Percentiles rank a stretch among this genome's conserved stretches.
These are phyloP conservation scores for Orientallactaga bullata DNA, from an alignment of 2,113 vertebrate species.

Conservation along the genomic window DNA sequence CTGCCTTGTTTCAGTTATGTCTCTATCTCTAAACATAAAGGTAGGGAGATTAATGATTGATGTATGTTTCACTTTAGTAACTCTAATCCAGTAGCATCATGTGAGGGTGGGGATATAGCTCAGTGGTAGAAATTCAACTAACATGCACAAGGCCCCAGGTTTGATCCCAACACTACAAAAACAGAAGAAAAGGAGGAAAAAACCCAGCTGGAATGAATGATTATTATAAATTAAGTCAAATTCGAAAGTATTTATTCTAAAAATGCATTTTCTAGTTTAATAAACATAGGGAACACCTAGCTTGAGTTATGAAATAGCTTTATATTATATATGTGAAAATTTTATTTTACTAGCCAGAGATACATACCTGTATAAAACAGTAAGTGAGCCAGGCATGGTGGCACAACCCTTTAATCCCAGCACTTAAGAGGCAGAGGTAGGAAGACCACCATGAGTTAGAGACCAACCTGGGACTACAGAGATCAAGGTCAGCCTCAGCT, in stretches of 20 bases:
- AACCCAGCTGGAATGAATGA: not conserved
- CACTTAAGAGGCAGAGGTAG: too few species aligned
- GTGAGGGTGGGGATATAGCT: too few species aligned
- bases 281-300: conserved; percentile 15
- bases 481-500: too few species aligned
- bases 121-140: too few species aligned
- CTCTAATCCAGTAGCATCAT: not conserved
- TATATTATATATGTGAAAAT: conserved; percentile 29
- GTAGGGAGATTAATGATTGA: not conserved
- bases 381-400: too few species aligned
- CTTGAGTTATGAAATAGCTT: not conserved
- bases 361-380: not conserved
- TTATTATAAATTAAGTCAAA: conserved; percentile 45
- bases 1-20: not conserved
- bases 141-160: not conserved
- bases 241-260: conserved; percentile 51
- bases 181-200: not conserved
- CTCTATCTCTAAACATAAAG: not conserved
- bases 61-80: conserved; percentile 64
- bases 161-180: not conserved
- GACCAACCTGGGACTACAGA: too few species aligned
- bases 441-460: too few species aligned
- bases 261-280: conserved; percentile 38
- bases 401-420: too few species aligned
- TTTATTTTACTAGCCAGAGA: conserved; percentile 1